phyloP scores from a whole-genome alignment of 2,888 invertebrate species.

The Dryobotodes eremita region DNA sequence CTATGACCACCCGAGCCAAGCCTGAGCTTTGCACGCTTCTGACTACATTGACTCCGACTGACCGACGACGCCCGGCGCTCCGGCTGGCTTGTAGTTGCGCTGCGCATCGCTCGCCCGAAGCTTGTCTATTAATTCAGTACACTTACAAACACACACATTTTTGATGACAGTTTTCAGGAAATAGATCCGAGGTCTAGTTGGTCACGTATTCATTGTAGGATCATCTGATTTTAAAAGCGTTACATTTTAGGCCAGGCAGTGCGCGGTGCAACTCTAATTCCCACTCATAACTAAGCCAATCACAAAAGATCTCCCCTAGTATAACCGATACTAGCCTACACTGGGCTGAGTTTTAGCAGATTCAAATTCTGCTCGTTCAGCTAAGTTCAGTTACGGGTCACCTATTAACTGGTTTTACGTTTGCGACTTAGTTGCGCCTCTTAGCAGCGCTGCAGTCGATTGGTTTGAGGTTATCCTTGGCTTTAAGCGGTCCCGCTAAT shows the following conservation, averaged over 20 bases:
- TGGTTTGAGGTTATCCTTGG: too few species aligned
- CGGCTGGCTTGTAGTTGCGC: slow-evolving; percentile 74
- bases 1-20: slow-evolving; percentile 67
- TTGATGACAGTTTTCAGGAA: slow-evolving; percentile 27
- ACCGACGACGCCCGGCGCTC: slow-evolving; percentile 69
- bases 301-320: too few species aligned
- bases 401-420: slow-evolving; percentile 3
- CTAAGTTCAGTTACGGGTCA: too few species aligned
- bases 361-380: too few species aligned
- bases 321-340: too few species aligned
- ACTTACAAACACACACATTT: slow-evolving; percentile 39
- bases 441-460: background rate
- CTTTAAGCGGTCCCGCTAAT: too few species aligned
- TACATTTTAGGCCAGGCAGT: slow-evolving; percentile 31
- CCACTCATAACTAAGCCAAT: too few species aligned
- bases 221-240: slow-evolving; percentile 6
- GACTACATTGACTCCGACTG: too few species aligned
- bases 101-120: slow-evolving; percentile 63
- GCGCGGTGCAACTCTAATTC: slow-evolving; percentile 62
- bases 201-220: background rate
- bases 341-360: too few species aligned
- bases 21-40: slow-evolving; percentile 72
- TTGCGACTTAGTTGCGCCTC: background rate
- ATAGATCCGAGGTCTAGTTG: background rate
- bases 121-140: slow-evolving; percentile 56